Evolutionary conservation across 2,113 vertebrate genomes (phyloP), one percentile per base, ranked within the genome.

Genomic region (Syrrhaptes paradoxus): DNA sequence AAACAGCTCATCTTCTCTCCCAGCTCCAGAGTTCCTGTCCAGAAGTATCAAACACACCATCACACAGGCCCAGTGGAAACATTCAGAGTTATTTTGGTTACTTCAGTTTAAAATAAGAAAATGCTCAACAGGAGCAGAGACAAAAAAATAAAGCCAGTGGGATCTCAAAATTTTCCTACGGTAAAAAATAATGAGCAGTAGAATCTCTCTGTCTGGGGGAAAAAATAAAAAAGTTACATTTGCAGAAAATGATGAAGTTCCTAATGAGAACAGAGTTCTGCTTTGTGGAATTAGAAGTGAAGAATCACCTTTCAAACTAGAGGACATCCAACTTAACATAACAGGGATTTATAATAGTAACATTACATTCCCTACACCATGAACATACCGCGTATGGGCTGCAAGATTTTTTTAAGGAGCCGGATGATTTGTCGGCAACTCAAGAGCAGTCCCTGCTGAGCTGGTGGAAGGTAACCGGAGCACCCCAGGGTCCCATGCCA

Each of bases 391-490:
- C 46, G 63, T 48, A 88, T 0, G 26, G 32, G 66, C 32, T 62
- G 43, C 16, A 76, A 82, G 38, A 32, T 34, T 85, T 91, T 95
- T 95, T 90, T 83, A 74, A 89, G 46, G 52, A 28, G 10, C 19
- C 74, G 61, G 41, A 68, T 74, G 43, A 74, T 85, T 76, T 65
- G 46, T 31, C 10, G n/a, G 68, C 78, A 74, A 32, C 71, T 93
- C 68, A 80, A 59, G 43, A 95, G 57, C n/a, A 75, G 80, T 38
- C 43, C 70, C 54, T 86, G 91, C 89, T 96, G 95, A 96, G 71
- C 74, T 82, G 94, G 80, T 70, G 52, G 68, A 77, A 62, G 24
- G 88, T 90, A 88, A 95, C 25, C 65, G 13, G 82, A 96, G 89
- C 31, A 51, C 29, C 43, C 32, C 85, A 43, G 57, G 20, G n/a